phyloP scores from a whole-genome alignment of 2,797 vertebrate species.

The Eulemur rubriventer region DNA sequence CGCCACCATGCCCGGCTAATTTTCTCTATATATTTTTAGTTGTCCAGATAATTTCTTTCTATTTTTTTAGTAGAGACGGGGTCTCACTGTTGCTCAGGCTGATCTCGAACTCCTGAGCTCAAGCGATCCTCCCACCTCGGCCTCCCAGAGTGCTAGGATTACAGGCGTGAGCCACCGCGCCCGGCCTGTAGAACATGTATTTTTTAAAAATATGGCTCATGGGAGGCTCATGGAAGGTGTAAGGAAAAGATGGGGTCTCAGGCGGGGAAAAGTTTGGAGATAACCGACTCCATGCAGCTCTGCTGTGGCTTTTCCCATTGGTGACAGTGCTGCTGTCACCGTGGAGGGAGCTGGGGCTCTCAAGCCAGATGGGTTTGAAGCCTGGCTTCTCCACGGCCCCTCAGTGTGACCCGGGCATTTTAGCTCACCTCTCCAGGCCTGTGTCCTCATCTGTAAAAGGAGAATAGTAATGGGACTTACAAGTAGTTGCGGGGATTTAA shows the following conservation, averaged over 20 bases:
- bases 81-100: too few relatives aligned
- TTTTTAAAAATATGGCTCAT: neutral
- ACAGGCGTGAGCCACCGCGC: too few relatives aligned
- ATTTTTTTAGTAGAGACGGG: too few relatives aligned
- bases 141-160: too few relatives aligned
- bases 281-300: neutral
- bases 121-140: too few relatives aligned
- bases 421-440: neutral
- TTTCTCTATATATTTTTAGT: too few relatives aligned
- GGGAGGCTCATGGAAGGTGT: neutral
- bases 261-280: neutral
- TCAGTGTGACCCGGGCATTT: neutral
- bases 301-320: neutral
- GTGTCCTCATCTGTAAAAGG: neutral
- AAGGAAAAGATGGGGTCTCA: neutral
- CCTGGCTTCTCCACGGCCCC: neutral
- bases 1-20: too few relatives aligned
- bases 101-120: too few relatives aligned
- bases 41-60: too few relatives aligned
- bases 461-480: neutral
- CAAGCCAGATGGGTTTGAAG: neutral
- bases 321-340: too few relatives aligned
- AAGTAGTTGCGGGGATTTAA: neutral
- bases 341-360: neutral
- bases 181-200: neutral